Base-by-base conservation (phyloP, 2,113 vertebrate genomes). In the Willisornis vidua region DNA sequence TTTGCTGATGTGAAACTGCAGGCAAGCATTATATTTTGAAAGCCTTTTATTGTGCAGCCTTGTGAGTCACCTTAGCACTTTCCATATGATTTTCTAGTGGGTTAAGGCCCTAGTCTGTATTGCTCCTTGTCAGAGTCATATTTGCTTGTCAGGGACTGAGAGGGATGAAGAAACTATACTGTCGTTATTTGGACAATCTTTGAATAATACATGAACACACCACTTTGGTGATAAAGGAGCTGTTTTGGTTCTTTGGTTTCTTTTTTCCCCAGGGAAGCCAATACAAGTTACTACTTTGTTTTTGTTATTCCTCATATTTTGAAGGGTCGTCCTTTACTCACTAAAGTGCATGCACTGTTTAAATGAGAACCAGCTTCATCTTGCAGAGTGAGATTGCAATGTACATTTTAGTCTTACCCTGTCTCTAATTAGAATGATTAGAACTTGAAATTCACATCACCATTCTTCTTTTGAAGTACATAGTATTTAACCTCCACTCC, bases 1-100 rank as follows among this genome's bases (percentile, higher is more conserved):
- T 28, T 82, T 92, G 55, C 28, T 92, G 81, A 73, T 95, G 74
- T 92, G 89, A 74, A 87, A 54, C 46, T 87, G 20, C 48, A 70
- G 58, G 35, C 46, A 75, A 62, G 25, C 39, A 33, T 29, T 89
- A 31, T 89, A 31, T 62, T 94, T 89, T 91, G 41, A 76, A 94
- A 65, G 23, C 10, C 28, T 91, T 89, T 91, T 77, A 82, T 82
- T 39, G 29, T 70, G 46, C 66, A 70, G 41, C 17, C 46, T 79
- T 85, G 13, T 74, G 67, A 85, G 75, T 94, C 89, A 87, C 81
- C 82, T 91, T 83, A 79, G 35, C 12, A 13, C 46, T 89, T 92
- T n/a, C 33, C 43, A 39, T 66, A 70, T 43, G 23, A 82, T 91
- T 85, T 91, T 77, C 12, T 75, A 23, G 37, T 25, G 28, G 5